Conservation (phyloP, 1,140 invertebrate genomes). For the Aradophagus sp. region DNA sequence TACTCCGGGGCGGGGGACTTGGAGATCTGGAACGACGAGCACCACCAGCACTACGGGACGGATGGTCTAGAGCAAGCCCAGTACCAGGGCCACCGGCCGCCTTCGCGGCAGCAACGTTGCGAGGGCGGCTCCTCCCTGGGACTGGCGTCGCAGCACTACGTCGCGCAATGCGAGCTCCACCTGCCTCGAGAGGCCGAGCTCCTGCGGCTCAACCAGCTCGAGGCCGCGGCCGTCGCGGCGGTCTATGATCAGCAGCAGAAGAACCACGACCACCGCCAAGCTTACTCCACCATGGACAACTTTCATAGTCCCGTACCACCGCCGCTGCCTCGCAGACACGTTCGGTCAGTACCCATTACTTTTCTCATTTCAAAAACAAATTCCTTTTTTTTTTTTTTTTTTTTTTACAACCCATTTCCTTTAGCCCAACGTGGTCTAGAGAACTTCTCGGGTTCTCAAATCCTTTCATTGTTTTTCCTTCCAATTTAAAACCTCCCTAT, state of each 20-base stretch:
- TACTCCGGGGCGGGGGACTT: slow-evolving; percentile 74
- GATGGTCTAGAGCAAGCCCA: slow-evolving; percentile 69
- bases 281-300: slow-evolving; percentile 73
- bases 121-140: slow-evolving; percentile 71
- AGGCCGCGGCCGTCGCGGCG: slow-evolving; percentile 55
- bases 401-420: too few species aligned
- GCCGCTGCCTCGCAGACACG: slow-evolving; percentile 70
- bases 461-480: too few species aligned
- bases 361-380: too few species aligned
- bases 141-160: slow-evolving; percentile 68
- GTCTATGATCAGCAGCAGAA: slow-evolving; percentile 63
- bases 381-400: too few species aligned
- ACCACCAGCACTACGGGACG: slow-evolving; percentile 63
- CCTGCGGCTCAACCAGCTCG: slow-evolving; percentile 70
- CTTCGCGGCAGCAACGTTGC: slow-evolving; percentile 70
- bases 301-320: slow-evolving; percentile 72
- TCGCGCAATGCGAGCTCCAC: slow-evolving; percentile 72
- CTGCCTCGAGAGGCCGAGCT: slow-evolving; percentile 72
- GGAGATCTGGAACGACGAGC: slow-evolving; percentile 73
- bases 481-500: too few species aligned
- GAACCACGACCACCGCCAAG: slow-evolving; percentile 65
- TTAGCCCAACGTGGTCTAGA: too few species aligned
- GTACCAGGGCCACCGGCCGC: slow-evolving; percentile 63
- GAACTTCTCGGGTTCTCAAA: too few species aligned
- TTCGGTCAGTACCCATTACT: slow-evolving; percentile 64